phyloP scores from a whole-genome alignment of 2,797 vertebrate species.

The Gallinago nigripennis region DNA sequence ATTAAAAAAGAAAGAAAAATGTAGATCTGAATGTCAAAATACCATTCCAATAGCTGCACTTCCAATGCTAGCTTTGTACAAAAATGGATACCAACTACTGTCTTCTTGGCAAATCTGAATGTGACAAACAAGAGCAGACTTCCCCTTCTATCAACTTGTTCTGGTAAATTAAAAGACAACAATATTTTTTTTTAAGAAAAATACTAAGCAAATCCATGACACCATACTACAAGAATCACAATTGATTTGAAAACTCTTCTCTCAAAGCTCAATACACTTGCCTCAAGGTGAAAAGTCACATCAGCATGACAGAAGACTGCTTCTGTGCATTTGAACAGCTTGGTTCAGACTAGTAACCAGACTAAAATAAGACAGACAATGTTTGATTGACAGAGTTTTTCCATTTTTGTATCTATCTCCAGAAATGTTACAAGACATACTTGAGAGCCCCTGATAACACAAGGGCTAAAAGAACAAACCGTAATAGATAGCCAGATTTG shows the following conservation, averaged over 20 bases:
- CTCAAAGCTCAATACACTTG: neutral
- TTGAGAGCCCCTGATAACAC: neutral
- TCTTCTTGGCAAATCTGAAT: neutral
- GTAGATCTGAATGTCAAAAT: neutral
- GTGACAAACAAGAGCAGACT: neutral
- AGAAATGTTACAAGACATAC: neutral
- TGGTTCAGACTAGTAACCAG: neutral
- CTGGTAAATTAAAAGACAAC: neutral
- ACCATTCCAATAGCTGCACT: neutral
- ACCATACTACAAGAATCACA: neutral
- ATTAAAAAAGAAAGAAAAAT: neutral
- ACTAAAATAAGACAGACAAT: neutral
- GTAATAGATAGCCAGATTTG: neutral
- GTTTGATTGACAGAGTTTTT: neutral
- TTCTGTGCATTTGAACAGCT: neutral
- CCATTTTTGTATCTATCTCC: neutral
- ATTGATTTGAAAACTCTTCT: neutral
- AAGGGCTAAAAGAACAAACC: neutral
- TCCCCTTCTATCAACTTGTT: neutral
- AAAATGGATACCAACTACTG: neutral
- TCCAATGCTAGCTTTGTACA: neutral
- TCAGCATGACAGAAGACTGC: neutral
- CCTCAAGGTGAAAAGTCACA: neutral
- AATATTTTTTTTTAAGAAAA: neutral
- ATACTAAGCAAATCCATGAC: neutral